These are phyloP conservation scores for Nemoura dubitans DNA, from an alignment of 2,888 invertebrate species.

Conservation along the genomic window DNA sequence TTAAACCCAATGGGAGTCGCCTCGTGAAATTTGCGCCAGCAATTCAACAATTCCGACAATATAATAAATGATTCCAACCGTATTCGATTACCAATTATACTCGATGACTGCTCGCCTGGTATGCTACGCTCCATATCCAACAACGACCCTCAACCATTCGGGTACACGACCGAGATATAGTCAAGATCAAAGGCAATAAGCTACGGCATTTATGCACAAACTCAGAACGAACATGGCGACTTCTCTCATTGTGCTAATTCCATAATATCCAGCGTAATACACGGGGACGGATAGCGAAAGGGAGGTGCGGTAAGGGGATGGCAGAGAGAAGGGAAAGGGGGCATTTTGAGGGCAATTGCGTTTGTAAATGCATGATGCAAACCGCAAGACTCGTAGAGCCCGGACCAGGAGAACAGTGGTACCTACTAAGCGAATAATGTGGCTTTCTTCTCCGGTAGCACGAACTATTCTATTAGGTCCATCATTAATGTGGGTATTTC, in stretches of 20 bases:
- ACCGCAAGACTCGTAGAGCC: not conserved
- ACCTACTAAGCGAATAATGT: not conserved
- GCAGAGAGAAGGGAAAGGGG: not conserved
- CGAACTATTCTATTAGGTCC: conserved; percentile 3
- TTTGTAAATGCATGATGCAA: not conserved
- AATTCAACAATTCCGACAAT: not conserved
- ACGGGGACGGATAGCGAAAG: not conserved
- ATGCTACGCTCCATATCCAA: not conserved
- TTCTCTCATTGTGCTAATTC: conserved; percentile 28
- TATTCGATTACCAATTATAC: not conserved
- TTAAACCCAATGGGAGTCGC: not conserved
- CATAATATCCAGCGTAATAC: conserved; percentile 17
- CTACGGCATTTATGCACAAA: not conserved
- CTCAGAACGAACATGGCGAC: not conserved
- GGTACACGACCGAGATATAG: not conserved
- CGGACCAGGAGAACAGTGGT: not conserved
- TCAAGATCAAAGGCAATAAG: not conserved
- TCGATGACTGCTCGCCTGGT: not conserved
- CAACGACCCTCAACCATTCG: not conserved
- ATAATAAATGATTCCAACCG: not conserved
- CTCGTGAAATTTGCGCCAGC: not conserved
- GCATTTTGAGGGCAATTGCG: not conserved
- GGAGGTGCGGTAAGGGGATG: conserved; percentile 9
- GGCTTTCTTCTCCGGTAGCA: not conserved
- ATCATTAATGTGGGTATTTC: not conserved